Percentiles rank a stretch among this genome's conserved stretches.
Conservation (phyloP, 2,113 vertebrate genomes). For the Piprites chloris region DNA sequence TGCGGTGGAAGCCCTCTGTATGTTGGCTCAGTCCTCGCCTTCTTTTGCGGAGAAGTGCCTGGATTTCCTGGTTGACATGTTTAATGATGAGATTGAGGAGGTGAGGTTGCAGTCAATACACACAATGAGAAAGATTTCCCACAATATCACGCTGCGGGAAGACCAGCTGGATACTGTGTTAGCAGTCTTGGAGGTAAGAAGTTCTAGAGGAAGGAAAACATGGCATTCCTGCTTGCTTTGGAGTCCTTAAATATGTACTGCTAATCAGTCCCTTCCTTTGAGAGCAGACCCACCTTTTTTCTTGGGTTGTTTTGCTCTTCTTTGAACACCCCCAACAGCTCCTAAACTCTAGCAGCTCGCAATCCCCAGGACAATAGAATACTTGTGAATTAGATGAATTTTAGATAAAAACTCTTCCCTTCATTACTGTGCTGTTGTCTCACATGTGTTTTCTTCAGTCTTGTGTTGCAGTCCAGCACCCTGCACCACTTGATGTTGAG, state of each 20-base stretch:
- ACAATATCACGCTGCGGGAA: conserved; percentile 91
- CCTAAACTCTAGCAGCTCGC: background rate
- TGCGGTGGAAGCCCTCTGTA: conserved; percentile 91
- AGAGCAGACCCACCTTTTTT: background rate
- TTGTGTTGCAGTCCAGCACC: background rate
- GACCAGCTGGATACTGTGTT: conserved; percentile 97
- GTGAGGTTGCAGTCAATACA: conserved; percentile 96
- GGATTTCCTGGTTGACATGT: conserved; percentile 99
- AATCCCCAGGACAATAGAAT: background rate
- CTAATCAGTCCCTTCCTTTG: background rate
- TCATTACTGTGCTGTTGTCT: background rate
- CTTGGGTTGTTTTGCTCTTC: accelerated
- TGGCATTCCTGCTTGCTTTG: background rate
- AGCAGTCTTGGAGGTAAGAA: conserved; percentile 89
- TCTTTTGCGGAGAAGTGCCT: conserved; percentile 95
- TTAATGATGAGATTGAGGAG: conserved; percentile 98
- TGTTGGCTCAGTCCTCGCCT: conserved; percentile 87
- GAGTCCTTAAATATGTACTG: background rate
- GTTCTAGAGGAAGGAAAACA: background rate
- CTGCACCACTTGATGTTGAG: background rate
- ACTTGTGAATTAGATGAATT: background rate
- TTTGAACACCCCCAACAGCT: background rate
- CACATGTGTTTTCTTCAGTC: background rate
- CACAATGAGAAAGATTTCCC: conserved; percentile 92
- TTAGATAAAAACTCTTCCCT: background rate